Evolutionary conservation across 2,888 invertebrate species (phyloP).

Genomic region (Cremastobaeus sp.): DNA sequence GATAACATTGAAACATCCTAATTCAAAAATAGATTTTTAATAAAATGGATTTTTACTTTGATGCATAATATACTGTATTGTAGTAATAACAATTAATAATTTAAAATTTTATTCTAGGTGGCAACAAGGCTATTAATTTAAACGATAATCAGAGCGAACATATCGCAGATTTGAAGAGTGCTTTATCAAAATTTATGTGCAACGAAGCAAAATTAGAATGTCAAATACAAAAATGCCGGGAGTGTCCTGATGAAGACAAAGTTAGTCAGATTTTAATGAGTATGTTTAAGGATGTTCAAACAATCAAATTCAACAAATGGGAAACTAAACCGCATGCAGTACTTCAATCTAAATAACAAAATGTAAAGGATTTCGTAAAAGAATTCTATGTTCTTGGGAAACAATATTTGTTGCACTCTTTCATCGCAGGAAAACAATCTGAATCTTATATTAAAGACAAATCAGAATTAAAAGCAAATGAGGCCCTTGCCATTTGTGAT

Average conservation of each 20-base stretch:
- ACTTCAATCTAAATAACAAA: slow-evolving; percentile 26
- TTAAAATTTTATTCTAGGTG: too few relatives aligned
- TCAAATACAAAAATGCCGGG: slow-evolving; percentile 15
- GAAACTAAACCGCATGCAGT: slow-evolving; percentile 38
- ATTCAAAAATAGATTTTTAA: too few relatives aligned
- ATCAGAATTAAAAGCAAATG: slow-evolving; percentile 13
- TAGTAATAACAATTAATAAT: too few relatives aligned
- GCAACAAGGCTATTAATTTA: too few relatives aligned
- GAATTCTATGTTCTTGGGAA: slow-evolving; percentile 23
- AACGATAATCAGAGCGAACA: too few relatives aligned
- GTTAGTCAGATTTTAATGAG: neutral
- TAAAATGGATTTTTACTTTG: too few relatives aligned
- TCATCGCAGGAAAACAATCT: slow-evolving; percentile 42
- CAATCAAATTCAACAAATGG: too few relatives aligned
- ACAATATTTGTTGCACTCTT: slow-evolving; percentile 37
- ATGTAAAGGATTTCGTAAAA: slow-evolving; percentile 23
- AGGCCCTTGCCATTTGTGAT: slow-evolving; percentile 32
- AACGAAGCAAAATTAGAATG: slow-evolving; percentile 9
- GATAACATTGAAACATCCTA: too few relatives aligned
- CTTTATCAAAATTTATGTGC: slow-evolving; percentile 20
- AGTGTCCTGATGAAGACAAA: slow-evolving; percentile 18
- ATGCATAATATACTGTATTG: too few relatives aligned
- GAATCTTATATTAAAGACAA: slow-evolving; percentile 19
- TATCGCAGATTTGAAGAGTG: too few relatives aligned
- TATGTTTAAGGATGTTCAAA: too few relatives aligned